These are phyloP conservation scores for Dioctria linearis DNA, from an alignment of 2,888 invertebrate genomes.

Conservation along the genomic window DNA sequence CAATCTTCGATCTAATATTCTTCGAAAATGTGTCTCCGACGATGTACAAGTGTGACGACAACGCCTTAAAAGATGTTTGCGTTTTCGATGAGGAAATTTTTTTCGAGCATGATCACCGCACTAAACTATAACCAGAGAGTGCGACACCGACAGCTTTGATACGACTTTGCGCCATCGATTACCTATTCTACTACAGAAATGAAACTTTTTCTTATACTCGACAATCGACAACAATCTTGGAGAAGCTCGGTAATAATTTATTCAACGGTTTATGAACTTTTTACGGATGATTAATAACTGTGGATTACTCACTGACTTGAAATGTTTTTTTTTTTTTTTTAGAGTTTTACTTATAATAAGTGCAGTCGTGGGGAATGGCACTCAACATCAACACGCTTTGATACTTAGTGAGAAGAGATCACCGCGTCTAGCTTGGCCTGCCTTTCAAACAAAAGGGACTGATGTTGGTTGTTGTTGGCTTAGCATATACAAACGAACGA, in stretches of 20 bases:
- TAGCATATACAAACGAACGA: background rate
- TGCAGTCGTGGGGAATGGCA: background rate
- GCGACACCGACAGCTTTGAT: constrained; percentile 12
- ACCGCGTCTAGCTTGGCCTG: background rate
- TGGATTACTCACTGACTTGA: background rate
- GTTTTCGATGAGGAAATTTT: constrained; percentile 10
- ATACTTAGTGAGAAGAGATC: constrained; percentile 22
- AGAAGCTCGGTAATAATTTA: too few relatives aligned
- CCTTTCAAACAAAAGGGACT: constrained; percentile 9
- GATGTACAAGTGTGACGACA: constrained; percentile 33
- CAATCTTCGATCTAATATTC: constrained; percentile 19
- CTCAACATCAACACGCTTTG: background rate
- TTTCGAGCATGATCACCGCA: constrained; percentile 21
- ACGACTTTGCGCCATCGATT: too few relatives aligned
- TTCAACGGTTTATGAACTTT: too few relatives aligned
- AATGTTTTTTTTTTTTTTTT: background rate
- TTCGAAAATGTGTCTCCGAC: constrained; percentile 35
- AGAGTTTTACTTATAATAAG: background rate
- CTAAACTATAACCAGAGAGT: too few relatives aligned
- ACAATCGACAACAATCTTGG: background rate
- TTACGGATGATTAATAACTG: background rate
- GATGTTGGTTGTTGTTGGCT: background rate
- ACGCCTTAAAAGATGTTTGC: constrained; percentile 46
- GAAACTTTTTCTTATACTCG: background rate
- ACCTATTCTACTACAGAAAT: too few relatives aligned